Conservation (phyloP, 2,888 invertebrate genomes). For the Drosophila mettleri region DNA sequence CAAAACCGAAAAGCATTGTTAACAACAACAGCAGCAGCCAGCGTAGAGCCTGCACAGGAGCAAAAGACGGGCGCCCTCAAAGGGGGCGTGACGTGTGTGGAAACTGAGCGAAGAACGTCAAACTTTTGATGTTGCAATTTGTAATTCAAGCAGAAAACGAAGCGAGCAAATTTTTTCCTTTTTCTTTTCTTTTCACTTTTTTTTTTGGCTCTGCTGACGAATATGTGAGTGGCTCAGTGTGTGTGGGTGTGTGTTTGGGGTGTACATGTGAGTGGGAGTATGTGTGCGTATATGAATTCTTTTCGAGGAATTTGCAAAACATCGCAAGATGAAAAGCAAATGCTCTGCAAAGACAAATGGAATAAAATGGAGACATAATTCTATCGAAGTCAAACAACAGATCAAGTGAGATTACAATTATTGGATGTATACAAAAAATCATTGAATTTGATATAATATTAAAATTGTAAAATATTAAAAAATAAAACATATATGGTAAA, state of each 20-base stretch:
- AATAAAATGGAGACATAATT: neutral
- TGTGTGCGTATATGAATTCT: constrained; percentile 54
- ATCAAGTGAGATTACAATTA: neutral
- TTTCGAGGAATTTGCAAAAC: constrained; percentile 34
- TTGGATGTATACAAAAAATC: too few species aligned
- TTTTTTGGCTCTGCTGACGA: constrained; percentile 49
- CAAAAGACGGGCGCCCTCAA: neutral
- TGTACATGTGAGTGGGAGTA: constrained; percentile 24
- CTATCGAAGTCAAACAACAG: neutral
- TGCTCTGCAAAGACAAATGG: constrained; percentile 4
- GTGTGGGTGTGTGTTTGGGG: constrained; percentile 22
- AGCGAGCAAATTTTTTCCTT: constrained; percentile 70
- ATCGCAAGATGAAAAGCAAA: constrained; percentile 10
- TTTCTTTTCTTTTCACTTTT: constrained; percentile 36
- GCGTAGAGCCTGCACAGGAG: constrained; percentile 21
- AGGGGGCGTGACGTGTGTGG: constrained; percentile 12
- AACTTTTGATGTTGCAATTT: constrained; percentile 84
- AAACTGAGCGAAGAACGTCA: constrained; percentile 75
- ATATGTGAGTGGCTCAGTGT: constrained; percentile 53
- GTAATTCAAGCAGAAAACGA: constrained; percentile 83
- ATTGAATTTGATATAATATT: too few species aligned
- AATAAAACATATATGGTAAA: too few species aligned
- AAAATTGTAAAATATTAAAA: too few species aligned
- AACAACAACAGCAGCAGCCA: constrained; percentile 61
- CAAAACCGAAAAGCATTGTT: constrained; percentile 76